phyloP scores from a whole-genome alignment of 1,140 invertebrate species.

The Berghia stephanieae region DNA sequence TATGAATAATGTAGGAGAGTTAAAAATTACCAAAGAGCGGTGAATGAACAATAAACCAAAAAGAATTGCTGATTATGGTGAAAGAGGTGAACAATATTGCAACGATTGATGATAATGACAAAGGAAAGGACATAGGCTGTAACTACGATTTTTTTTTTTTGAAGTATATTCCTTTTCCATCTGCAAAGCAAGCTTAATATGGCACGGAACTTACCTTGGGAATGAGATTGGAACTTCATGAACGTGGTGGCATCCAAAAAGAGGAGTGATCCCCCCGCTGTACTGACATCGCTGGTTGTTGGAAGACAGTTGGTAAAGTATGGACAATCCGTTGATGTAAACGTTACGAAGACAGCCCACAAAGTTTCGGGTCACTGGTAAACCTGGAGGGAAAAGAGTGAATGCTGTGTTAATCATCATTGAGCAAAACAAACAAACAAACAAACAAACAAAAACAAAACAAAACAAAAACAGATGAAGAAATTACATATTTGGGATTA shows the following conservation, averaged over 20 bases:
- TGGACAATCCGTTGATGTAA: conserved; percentile 90
- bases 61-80: too few relatives aligned
- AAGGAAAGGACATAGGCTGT: too few relatives aligned
- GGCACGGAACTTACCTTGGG: conserved; percentile 81
- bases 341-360: conserved; percentile 90
- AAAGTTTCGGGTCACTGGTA: conserved; percentile 71
- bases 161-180: too few relatives aligned
- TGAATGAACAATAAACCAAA: too few relatives aligned
- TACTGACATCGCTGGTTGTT: conserved; percentile 72
- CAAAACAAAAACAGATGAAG: not conserved
- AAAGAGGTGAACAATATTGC: too few relatives aligned
- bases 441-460: conserved; percentile 24
- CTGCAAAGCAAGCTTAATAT: too few relatives aligned
- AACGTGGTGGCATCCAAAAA: conserved; percentile 84
- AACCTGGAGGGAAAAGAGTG: too few relatives aligned
- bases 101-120: too few relatives aligned
- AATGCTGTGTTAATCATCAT: too few relatives aligned
- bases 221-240: conserved; percentile 91
- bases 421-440: conserved; percentile 29
- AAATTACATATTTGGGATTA: not conserved
- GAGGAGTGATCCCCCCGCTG: conserved; percentile 80
- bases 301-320: conserved; percentile 85
- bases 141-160: too few relatives aligned
- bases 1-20: too few relatives aligned
- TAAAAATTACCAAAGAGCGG: too few relatives aligned